phyloP scores from a whole-genome alignment of 2,797 vertebrate genomes.

The Mus caroli region DNA sequence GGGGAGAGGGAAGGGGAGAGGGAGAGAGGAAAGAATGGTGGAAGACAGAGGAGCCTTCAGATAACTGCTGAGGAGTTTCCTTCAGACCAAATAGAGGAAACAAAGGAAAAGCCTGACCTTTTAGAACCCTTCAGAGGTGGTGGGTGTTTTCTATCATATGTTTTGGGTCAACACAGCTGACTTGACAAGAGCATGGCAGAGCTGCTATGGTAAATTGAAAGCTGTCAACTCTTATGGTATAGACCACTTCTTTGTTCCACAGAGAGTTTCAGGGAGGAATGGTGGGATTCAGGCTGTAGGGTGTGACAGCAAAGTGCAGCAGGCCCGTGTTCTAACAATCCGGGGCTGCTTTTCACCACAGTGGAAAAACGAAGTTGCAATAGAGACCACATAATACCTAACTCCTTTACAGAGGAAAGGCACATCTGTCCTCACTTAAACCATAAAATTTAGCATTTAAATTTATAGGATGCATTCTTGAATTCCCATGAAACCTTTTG shows the following conservation, averaged over 20 bases:
- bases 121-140: neutral
- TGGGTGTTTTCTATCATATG: neutral
- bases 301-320: neutral
- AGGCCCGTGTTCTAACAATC: neutral
- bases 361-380: slow-evolving; percentile 10
- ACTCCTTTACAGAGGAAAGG: slow-evolving; percentile 27
- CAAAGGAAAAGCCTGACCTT: neutral
- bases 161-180: neutral
- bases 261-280: neutral
- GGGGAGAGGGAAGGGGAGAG: neutral
- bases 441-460: slow-evolving; percentile 26
- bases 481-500: neutral
- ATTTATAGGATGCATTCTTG: slow-evolving; percentile 24
- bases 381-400: slow-evolving; percentile 31
- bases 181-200: neutral
- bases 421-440: slow-evolving; percentile 1
- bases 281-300: neutral
- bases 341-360: neutral
- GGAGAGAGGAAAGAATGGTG: too few relatives aligned
- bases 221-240: neutral
- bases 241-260: neutral
- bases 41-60: neutral
- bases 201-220: neutral
- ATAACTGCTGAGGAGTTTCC: neutral
- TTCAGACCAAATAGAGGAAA: neutral